A percentile compares a stretch with the other conserved stretches of the same genome.
These are phyloP conservation scores for Camelus dromedarius DNA, from an alignment of 2,113 vertebrate species.

Conservation along the genomic window DNA sequence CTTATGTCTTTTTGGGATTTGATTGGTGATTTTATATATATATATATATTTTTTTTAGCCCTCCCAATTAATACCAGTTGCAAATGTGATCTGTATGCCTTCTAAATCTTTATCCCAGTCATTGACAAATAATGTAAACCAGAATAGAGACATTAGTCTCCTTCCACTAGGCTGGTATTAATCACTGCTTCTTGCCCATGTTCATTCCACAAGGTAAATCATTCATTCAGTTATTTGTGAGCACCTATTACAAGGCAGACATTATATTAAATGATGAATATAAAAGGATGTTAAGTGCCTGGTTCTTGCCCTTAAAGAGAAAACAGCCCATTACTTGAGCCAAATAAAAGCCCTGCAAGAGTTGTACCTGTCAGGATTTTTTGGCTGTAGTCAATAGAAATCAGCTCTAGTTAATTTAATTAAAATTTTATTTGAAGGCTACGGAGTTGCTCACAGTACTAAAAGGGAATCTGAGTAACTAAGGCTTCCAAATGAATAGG, in stretches of 20 bases:
- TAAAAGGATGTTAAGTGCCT: background rate
- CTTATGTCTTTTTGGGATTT: background rate
- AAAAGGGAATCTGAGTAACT: conserved; percentile 39
- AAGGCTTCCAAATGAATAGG: background rate
- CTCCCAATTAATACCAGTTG: background rate
- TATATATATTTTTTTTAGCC: background rate
- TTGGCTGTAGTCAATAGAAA: conserved; percentile 53
- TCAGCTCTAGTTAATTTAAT: conserved; percentile 55
- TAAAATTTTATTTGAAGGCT: conserved; percentile 16
- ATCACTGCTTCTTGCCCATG: background rate
- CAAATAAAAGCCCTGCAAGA: background rate
- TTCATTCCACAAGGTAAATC: background rate
- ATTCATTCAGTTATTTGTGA: background rate
- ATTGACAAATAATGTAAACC: conserved; percentile 10
- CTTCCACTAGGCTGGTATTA: background rate
- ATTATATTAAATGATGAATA: background rate
- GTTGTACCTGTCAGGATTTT: background rate
- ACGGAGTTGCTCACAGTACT: background rate
- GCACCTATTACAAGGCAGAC: background rate
- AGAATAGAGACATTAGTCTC: background rate
- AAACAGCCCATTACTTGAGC: background rate
- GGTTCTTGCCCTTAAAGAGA: background rate
- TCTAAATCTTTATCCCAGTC: background rate
- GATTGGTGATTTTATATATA: background rate
- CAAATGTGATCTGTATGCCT: background rate